A percentile compares a stretch with the other conserved stretches of the same genome.
Evolutionary conservation across 35 echinoderm and acorn worm genomes (phyloP).

Genomic region (Diadema setosum): DNA sequence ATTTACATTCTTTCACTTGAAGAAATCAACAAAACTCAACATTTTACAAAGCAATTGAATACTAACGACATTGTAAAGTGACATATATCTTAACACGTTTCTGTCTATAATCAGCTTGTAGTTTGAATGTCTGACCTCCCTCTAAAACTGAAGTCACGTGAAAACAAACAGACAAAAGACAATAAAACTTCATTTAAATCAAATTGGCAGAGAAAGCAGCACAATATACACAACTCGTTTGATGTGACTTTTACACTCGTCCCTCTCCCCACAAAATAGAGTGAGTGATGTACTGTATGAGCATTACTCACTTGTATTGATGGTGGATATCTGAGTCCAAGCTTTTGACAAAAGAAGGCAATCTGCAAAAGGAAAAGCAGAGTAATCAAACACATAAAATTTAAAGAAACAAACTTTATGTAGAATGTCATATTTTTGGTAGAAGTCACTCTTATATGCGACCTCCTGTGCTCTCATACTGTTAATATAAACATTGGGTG

Average conservation of each 20-base stretch:
- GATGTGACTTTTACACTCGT: background rate
- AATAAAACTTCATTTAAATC: background rate
- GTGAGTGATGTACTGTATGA: background rate
- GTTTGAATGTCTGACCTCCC: background rate
- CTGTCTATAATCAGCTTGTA: background rate
- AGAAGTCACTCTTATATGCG: background rate
- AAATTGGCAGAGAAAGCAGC: background rate
- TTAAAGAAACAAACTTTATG: background rate
- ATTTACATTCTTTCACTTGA: too few relatives aligned
- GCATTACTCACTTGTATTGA: background rate
- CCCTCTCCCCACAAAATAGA: background rate
- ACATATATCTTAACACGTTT: too few relatives aligned
- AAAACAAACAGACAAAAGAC: background rate
- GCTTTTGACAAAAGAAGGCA: background rate
- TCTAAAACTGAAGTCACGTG: background rate
- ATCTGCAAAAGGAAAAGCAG: background rate
- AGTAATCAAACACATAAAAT: background rate
- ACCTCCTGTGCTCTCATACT: background rate
- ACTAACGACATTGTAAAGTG: too few relatives aligned
- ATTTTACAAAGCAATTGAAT: too few relatives aligned
- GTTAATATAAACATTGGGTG: background rate
- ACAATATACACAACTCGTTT: background rate
- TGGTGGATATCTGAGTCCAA: background rate
- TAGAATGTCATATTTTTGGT: background rate
- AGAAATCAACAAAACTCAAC: too few relatives aligned